Base-by-base conservation (phyloP, 1,140 invertebrate genomes). In the Ceratitis capitata region DNA sequence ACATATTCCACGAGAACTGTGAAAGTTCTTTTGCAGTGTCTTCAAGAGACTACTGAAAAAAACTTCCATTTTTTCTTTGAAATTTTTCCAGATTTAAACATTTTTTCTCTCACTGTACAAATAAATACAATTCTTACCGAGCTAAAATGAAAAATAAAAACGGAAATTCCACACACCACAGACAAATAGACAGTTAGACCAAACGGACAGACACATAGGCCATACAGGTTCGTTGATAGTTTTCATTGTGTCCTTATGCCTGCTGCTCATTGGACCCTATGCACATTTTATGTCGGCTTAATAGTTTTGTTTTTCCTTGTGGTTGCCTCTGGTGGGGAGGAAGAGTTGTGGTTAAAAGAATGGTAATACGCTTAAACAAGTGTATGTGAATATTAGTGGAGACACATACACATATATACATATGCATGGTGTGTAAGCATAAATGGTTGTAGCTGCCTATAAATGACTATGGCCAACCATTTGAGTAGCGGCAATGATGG, bases 271-370 rank as follows among this genome's bases (percentile, higher is more conserved):
- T 82, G 32, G 47, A 49, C 82, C 84, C 82, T 86, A 78, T 78
- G 69, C 39, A 64, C 82, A 51, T 61, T 85, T 85, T 85, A 83
- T 84, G 58, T 47, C 35, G 45, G 58, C 85, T 86, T 84, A 78
- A 86, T 84, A 84, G 78, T 83, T 85, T 85, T 83, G 87, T 85
- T 87, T 86, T n/a, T 87, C 86, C 83, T 86, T 87, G 26, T 45
- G 39, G 85, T 87, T 86, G 83, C 85, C 85, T 85, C n/a, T n/a
- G n/a, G 85, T 61, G 53, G 29, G 23, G 32, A 84, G 83, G 61
- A 32, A 39, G 42, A 56, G 26, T 78, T 35, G 6, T 35, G 32
- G 35, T 39, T 39, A 78, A 78, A 78, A 78, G 7, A 35, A 47
- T 23, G n/a, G 19, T 39, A 42, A 26, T 7, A 42, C 69, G 45